Percentiles rank a stretch among this genome's conserved stretches.
These are phyloP conservation scores for Conus ventricosus DNA, from an alignment of 1,140 invertebrate species.

Conservation along the genomic window DNA sequence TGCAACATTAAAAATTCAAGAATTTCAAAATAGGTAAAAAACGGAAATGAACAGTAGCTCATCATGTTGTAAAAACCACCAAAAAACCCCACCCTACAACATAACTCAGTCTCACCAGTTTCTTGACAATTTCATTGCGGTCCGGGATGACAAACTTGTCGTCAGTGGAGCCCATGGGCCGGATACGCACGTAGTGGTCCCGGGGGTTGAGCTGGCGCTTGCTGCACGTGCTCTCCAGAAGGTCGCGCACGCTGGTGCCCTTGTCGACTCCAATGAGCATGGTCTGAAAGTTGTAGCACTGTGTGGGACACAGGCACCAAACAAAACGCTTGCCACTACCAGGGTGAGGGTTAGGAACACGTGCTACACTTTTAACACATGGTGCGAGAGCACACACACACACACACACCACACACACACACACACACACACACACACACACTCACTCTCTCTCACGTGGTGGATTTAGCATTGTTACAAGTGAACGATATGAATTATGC, in stretches of 20 bases:
- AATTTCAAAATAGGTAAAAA: too few relatives aligned
- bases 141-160: conserved; percentile 81
- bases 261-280: conserved; percentile 80
- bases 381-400: too few relatives aligned
- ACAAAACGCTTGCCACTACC: background rate
- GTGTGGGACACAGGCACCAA: background rate
- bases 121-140: conserved; percentile 96
- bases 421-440: too few relatives aligned
- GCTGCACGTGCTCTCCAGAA: conserved; percentile 92
- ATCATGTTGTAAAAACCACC: too few relatives aligned
- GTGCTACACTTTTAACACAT: too few relatives aligned
- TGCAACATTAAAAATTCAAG: too few relatives aligned
- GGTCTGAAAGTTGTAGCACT: conserved; percentile 75
- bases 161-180: conserved; percentile 80
- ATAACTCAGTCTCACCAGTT: conserved; percentile 85
- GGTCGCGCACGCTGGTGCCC: conserved; percentile 97
- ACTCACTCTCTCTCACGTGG: conserved; percentile 77
- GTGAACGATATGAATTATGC: too few relatives aligned
- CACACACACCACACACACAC: too few relatives aligned
- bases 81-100: too few relatives aligned
- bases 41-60: too few relatives aligned
- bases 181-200: conserved; percentile 96
- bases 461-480: conserved; percentile 79
- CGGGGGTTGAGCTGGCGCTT: conserved; percentile 92
- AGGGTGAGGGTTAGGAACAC: too few relatives aligned